phyloP scores from a whole-genome alignment of 2,797 vertebrate species.

The Sarcophilus harrisii region DNA sequence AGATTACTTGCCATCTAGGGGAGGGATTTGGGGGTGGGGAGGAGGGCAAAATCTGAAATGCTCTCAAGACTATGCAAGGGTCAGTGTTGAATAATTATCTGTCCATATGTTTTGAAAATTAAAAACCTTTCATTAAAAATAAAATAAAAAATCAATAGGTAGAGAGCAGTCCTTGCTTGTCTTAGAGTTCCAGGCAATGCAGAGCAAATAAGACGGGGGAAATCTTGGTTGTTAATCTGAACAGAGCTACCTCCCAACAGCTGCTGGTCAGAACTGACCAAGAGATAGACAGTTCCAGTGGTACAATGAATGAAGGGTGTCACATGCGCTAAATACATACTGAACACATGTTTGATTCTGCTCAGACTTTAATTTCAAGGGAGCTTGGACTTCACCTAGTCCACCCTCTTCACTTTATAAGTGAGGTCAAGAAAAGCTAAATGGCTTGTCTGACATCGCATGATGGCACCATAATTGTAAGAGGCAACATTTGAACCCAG shows the following conservation, averaged over 20 bases:
- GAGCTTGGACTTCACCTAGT: background rate
- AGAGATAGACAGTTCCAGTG: background rate
- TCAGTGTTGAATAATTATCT: no score
- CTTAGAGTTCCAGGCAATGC: background rate
- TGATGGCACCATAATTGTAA: background rate
- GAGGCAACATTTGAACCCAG: background rate
- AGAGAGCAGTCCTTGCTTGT: background rate
- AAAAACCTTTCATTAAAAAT: no score
- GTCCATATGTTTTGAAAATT: no score
- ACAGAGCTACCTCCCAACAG: background rate
- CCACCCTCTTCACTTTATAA: background rate
- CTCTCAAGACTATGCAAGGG: no score
- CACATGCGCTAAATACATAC: background rate
- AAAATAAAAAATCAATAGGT: background rate
- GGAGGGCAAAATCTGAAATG: no score
- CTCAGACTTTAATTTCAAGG: background rate
- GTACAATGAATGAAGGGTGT: background rate
- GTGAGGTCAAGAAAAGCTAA: background rate
- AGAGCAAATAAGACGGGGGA: background rate
- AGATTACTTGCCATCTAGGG: no score
- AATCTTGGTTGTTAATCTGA: no score
- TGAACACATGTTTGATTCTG: background rate
- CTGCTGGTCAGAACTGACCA: constrained; percentile 7
- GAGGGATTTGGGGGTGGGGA: no score
- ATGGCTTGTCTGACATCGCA: background rate